Conservation (phyloP, 2,888 invertebrate genomes). For the Heliconius charithonia region DNA sequence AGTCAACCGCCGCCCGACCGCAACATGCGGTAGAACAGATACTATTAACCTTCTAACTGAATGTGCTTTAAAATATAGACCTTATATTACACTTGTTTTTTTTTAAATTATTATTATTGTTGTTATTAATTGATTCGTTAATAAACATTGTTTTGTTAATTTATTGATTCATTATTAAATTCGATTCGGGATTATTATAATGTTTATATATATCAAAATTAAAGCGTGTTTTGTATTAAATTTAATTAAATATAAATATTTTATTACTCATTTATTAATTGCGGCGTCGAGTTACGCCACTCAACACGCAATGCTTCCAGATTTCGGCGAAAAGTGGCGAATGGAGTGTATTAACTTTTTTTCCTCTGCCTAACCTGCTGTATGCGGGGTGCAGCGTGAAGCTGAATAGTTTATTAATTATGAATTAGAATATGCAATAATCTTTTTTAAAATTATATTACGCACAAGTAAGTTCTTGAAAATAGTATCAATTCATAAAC, state of each 20-base stretch:
- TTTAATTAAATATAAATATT: background rate
- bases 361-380: too few relatives aligned
- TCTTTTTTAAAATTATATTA: background rate
- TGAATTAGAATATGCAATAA: background rate
- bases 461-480: background rate
- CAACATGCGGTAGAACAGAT: conserved; percentile 64
- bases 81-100: conserved; percentile 8
- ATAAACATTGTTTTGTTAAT: too few relatives aligned
- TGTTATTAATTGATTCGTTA: too few relatives aligned
- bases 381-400: too few relatives aligned
- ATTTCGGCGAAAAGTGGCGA: too few relatives aligned
- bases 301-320: too few relatives aligned
- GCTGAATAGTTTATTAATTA: background rate
- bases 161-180: too few relatives aligned
- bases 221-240: background rate
- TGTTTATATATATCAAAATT: background rate
- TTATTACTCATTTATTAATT: background rate
- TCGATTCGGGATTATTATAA: background rate
- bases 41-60: conserved; percentile 63
- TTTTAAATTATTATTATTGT: too few relatives aligned
- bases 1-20: conserved; percentile 61
- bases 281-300: too few relatives aligned
- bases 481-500: background rate
- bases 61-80: conserved; percentile 48
- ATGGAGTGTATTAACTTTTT: too few relatives aligned